Percentiles rank a stretch among this genome's conserved stretches.
phyloP scores from a whole-genome alignment of 2,113 vertebrate species.

The Buteo buteo region DNA sequence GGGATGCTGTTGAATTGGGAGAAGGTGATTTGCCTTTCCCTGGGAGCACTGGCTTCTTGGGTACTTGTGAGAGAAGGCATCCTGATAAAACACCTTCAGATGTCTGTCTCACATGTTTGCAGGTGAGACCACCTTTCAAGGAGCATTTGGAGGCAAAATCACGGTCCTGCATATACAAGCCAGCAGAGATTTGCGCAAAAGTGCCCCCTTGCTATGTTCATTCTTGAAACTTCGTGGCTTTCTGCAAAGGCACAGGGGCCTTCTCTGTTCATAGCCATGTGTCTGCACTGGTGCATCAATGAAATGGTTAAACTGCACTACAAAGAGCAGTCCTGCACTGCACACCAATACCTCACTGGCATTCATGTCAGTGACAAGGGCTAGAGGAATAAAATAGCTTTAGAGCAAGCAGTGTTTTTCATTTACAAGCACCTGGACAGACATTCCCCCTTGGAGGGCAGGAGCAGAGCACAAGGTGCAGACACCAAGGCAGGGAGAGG shows the following conservation, averaged over 20 bases:
- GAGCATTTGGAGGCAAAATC: neutral
- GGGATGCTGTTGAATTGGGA: neutral
- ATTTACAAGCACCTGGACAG: neutral
- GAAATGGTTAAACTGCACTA: neutral
- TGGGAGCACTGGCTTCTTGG: neutral
- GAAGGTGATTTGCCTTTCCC: neutral
- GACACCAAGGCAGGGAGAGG: neutral
- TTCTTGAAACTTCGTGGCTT: neutral
- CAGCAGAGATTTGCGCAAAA: neutral
- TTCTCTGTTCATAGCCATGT: neutral
- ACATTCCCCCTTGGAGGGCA: neutral
- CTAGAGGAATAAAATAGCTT: neutral
- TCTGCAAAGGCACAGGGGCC: neutral
- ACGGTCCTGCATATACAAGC: neutral
- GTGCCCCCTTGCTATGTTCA: neutral
- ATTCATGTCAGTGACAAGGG: neutral
- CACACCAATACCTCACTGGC: neutral
- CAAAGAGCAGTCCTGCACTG: neutral
- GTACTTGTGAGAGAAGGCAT: neutral
- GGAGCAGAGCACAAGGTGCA: neutral
- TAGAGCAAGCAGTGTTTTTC: neutral
- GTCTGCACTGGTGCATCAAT: accelerated
- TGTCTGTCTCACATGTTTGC: neutral
- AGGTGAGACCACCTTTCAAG: neutral
- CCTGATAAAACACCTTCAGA: neutral